Evolutionary conservation across 2,797 vertebrate species (phyloP).

Genomic region (Somateria mollissima): DNA sequence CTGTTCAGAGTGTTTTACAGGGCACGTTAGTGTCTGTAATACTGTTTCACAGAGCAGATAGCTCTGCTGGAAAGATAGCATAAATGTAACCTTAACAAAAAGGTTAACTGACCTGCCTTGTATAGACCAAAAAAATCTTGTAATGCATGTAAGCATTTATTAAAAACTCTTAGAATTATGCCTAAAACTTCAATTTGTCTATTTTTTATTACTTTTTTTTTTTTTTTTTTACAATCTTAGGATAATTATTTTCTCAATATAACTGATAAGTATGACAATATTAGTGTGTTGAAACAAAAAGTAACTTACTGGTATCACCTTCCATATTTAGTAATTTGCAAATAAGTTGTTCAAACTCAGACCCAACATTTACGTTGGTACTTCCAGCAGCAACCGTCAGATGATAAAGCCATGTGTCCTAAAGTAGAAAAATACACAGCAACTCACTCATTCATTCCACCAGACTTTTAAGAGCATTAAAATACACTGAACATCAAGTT

Average conservation of each 20-base stretch:
- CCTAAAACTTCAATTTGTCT: background rate
- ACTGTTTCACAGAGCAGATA: background rate
- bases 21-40: background rate
- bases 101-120: background rate
- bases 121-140: background rate
- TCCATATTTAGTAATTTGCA: conserved; percentile 90
- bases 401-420: conserved; percentile 96
- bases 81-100: background rate
- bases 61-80: background rate
- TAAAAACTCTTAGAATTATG: background rate
- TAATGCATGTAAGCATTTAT: too few species aligned
- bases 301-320: conserved; percentile 88
- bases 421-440: conserved; percentile 35
- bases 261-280: background rate
- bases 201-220: background rate
- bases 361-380: conserved; percentile 87
- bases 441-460: background rate
- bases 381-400: conserved; percentile 91
- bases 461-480: background rate
- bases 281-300: background rate
- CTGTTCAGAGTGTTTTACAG: background rate
- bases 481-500: background rate
- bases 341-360: conserved; percentile 94
- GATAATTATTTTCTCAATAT: background rate
- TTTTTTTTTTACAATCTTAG: background rate